Evolutionary conservation across 2,888 invertebrate species (phyloP).

Genomic region (Sympetrum striolatum): DNA sequence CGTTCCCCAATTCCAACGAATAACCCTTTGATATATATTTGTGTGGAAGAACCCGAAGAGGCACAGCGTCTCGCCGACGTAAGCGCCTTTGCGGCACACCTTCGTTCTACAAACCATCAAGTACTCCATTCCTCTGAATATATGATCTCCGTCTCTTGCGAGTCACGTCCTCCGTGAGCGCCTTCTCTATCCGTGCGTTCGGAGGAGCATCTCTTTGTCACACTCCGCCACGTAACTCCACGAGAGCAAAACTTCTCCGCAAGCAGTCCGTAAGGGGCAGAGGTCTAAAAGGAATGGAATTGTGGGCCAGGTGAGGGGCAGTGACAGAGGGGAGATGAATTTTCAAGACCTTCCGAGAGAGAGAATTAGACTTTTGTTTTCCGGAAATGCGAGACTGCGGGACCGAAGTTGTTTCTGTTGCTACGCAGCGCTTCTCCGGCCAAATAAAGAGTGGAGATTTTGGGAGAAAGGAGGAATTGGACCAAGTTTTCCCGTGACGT

Average conservation of each 20-base stretch:
- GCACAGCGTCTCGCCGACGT: too few species aligned
- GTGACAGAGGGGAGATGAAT: constrained; percentile 3
- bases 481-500: constrained; percentile 16
- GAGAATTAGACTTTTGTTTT: neutral
- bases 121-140: too few species aligned
- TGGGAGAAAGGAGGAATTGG: neutral
- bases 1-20: too few species aligned
- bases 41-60: too few species aligned
- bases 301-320: neutral
- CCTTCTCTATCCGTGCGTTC: neutral
- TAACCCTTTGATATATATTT: too few species aligned
- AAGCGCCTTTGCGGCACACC: too few species aligned
- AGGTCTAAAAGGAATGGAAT: neutral
- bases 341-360: neutral
- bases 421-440: neutral
- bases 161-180: too few species aligned
- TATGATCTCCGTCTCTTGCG: neutral
- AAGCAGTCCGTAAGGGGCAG: neutral
- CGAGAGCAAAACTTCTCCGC: neutral
- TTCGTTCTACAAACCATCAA: too few species aligned
- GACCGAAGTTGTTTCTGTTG: constrained; percentile 12
- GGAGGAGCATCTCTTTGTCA: neutral
- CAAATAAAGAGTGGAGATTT: neutral
- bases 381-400: neutral
- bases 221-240: neutral